Percentiles rank a stretch among this genome's conserved stretches.
phyloP scores from a whole-genome alignment of 2,113 vertebrate genomes.

The Catharus bicknelli region DNA sequence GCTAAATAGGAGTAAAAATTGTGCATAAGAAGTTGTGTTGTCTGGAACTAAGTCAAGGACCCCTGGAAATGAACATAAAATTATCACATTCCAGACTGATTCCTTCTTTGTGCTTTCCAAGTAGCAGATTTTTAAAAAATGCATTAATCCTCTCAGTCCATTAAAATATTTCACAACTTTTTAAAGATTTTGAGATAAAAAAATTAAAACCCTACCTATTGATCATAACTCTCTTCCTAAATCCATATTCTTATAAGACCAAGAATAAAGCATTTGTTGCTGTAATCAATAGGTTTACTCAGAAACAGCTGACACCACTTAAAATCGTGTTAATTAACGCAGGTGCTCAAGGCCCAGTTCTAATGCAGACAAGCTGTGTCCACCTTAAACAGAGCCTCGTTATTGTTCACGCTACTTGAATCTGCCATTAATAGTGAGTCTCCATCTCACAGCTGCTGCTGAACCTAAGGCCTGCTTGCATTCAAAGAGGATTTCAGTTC shows the following conservation, averaged over 20 bases:
- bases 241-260: neutral
- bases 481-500: neutral
- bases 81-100: neutral
- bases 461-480: neutral
- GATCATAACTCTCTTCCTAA: neutral
- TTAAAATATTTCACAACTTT: neutral
- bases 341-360: neutral
- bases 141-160: neutral
- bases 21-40: neutral
- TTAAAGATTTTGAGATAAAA: neutral
- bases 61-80: neutral
- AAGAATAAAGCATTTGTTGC: neutral
- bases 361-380: neutral
- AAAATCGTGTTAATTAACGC: neutral
- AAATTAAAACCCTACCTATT: neutral
- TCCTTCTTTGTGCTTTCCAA: neutral
- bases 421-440: slow-evolving; percentile 3
- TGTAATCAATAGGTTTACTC: neutral
- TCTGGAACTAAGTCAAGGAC: neutral
- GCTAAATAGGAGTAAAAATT: neutral
- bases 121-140: neutral
- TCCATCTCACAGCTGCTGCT: slow-evolving; percentile 20
- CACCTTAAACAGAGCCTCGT: neutral
- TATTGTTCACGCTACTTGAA: neutral
- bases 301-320: slow-evolving; percentile 22